A percentile compares a stretch with the other conserved stretches of the same genome.
Evolutionary conservation across 2,113 vertebrate species (phyloP).

Genomic region (Aythya baeri): DNA sequence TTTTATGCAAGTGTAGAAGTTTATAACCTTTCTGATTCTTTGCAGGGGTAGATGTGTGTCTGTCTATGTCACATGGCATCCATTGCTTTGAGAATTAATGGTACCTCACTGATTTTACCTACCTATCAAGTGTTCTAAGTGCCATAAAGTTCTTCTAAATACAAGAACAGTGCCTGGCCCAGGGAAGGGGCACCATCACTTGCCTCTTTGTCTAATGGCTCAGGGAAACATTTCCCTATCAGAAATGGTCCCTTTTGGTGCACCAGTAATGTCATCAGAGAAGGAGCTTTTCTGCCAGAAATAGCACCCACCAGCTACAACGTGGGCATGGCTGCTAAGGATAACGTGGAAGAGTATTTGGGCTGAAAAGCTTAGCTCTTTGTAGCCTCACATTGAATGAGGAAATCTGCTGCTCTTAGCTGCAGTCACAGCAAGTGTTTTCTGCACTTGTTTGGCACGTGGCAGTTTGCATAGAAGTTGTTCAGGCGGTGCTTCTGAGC

Average conservation of each 20-base stretch:
- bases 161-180: background rate
- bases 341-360: background rate
- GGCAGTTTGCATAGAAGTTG: background rate
- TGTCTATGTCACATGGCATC: background rate
- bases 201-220: background rate
- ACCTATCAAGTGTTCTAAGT: background rate
- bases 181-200: background rate
- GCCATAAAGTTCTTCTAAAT: background rate
- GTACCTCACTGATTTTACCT: background rate
- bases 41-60: background rate
- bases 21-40: background rate
- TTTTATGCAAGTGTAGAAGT: background rate
- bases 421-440: background rate
- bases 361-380: background rate
- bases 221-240: background rate
- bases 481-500: background rate
- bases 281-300: constrained; percentile 1
- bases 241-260: background rate
- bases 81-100: background rate
- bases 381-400: background rate
- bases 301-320: background rate
- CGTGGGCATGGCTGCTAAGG: background rate
- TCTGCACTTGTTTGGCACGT: background rate
- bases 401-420: background rate
- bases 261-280: background rate